Base-by-base conservation (phyloP, 1,140 invertebrate species). In the Chrysoperla carnea region DNA sequence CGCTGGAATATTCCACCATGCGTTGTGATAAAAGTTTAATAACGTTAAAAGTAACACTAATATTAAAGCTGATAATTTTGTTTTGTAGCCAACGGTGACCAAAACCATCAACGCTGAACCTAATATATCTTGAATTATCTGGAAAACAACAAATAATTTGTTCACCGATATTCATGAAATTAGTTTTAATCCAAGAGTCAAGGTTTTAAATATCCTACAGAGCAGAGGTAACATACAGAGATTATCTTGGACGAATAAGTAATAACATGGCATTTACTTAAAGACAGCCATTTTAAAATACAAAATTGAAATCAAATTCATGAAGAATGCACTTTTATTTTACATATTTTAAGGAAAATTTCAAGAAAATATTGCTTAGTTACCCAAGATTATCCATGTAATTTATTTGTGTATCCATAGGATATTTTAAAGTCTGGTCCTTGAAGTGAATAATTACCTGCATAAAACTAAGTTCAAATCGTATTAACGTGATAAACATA, bases 81-180 rank as follows among this genome's bases (percentile, higher is more conserved):
- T 99, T 64, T 98, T 98, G 66, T 90, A 99, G 39, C 94, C 96
- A 48, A 99, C 76, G 27, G 91, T 93, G 37, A 99, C 92, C 28
- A 96, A 67, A 40, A 95, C 73, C 85, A 99, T 99, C 27, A 99
- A 70, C 40, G 84, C 78, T 46, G 90, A 88, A 37, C 93, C 94
- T 41, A 98, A 66, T 42, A 98, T 69, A 61, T 97, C 89, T 68
- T 92, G 79, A 36, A 91, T 55, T 41, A 92, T 76, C 76, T 87
- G 67, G 14, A 69, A 57, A 48, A 40, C 48, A 39, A 66, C 45
- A 45, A 43, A 44, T 40, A 39, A 23, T 40, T 42, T 33, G 40
- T 11, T 11, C 8, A 33, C 3, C n/a, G 3, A 11, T 11, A 33
- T 12, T 6, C n/a, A 33, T 4, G 6, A 33, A 4, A 33, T 4